Base-by-base conservation (phyloP, 2,113 vertebrate species). In the Petroica traversi region DNA sequence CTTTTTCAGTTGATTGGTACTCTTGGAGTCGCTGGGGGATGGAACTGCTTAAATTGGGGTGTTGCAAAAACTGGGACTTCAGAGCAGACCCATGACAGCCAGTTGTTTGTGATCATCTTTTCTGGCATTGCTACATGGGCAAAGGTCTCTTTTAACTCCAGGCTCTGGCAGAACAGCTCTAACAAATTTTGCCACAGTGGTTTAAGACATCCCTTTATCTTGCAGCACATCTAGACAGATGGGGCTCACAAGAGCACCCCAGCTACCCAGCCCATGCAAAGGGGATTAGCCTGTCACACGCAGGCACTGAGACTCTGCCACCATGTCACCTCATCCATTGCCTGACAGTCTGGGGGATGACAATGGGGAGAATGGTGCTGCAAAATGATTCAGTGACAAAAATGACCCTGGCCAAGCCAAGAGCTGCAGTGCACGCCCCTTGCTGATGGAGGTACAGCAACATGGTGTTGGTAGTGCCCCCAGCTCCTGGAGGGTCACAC, bases 51-150 rank as follows among this genome's bases (percentile, higher is more conserved):
- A 88, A 94, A 79, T 17, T 1, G 23, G 66, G n/a, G 41, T 82
- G 43, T 85, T 89, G 66, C 43, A 79, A 81, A 95, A 89, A 63
- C 49, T 22, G 24, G 40, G 28, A 88, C 85, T 85, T 81, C 87
- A 95, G 87, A 94, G 77, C n/a, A 87, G 48, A 93, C 51, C 66
- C 51, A 2, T 91, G 85, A 87, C 80, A 91, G 89, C 59, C 54
- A 77, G 59, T 95, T 91, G 33, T 51, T 71, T 94, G 73, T 97
- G 89, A 94, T 92, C 92, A 67, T 91, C 81, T 78, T 75, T 78
- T 85, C 73, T 94, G 92, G 89, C 80, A 91, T 8, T 49, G 81
- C 73, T 74, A 87, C 64, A 74, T 68, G 78, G 77, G 71, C 82
- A 92, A 93, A 82, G 66, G 49, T 46, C 41, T 57, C 74, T 92